phyloP scores from a whole-genome alignment of 2,797 vertebrate genomes.

The Steatocranus sp. region DNA sequence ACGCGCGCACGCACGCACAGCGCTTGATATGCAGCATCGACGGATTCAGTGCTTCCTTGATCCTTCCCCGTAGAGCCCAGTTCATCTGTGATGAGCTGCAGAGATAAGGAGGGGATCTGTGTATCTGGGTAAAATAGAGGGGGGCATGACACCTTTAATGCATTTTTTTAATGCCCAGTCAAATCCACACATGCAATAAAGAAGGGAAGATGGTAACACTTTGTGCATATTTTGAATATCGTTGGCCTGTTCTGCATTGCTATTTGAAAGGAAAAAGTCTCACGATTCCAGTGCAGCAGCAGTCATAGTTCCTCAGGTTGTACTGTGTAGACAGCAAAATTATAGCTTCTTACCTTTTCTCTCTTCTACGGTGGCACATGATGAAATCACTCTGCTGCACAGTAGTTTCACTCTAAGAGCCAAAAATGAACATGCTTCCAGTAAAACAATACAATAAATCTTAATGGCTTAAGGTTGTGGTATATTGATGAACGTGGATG shows the following conservation, averaged over 20 bases:
- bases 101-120: background rate
- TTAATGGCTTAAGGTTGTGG: background rate
- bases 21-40: slow-evolving; percentile 17
- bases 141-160: background rate
- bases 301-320: background rate
- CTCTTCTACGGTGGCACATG: background rate
- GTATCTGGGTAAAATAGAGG: background rate
- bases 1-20: background rate
- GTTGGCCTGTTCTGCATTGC: background rate
- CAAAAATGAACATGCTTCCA: background rate
- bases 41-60: slow-evolving; percentile 40
- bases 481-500: background rate
- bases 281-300: background rate
- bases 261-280: background rate
- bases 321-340: background rate
- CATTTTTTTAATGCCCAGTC: background rate
- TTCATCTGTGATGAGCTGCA: slow-evolving; percentile 27
- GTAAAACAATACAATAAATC: background rate
- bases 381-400: background rate
- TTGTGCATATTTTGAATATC: background rate
- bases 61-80: slow-evolving; percentile 23
- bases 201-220: background rate
- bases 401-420: background rate
- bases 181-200: background rate
- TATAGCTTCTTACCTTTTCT: background rate